Evolutionary conservation across 2,113 vertebrate species (phyloP).

Genomic region (Emydocephalus ijimae): DNA sequence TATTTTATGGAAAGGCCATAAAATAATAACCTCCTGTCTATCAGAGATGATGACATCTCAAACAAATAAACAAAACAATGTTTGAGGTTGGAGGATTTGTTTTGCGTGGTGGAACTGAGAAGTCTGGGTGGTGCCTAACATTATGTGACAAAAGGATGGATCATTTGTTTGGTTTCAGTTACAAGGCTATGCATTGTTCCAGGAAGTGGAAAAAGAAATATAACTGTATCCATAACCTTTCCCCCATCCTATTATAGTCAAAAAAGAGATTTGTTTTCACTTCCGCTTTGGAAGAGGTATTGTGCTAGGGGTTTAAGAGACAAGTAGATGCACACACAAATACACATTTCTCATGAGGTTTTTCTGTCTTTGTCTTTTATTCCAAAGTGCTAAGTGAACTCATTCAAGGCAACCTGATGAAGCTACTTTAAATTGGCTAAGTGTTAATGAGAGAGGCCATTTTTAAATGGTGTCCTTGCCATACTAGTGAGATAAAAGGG

Average conservation of each 20-base stretch:
- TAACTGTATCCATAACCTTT: constrained; percentile 6
- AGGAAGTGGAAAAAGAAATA: constrained; percentile 13
- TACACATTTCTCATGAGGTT: neutral
- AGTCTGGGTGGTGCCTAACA: constrained; percentile 50
- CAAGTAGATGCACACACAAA: constrained; percentile 25
- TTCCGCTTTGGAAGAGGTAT: constrained; percentile 40
- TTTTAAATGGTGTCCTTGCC: constrained; percentile 7
- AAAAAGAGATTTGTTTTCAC: constrained; percentile 35
- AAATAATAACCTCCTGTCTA: constrained; percentile 64
- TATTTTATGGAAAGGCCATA: constrained; percentile 56
- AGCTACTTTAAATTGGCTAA: constrained; percentile 42
- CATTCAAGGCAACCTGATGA: constrained; percentile 54
- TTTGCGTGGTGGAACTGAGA: constrained; percentile 25
- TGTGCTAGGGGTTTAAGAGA: constrained; percentile 23
- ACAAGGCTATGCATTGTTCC: constrained; percentile 48
- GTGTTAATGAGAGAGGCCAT: constrained; percentile 41
- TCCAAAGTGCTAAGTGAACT: constrained; percentile 44
- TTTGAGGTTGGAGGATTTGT: constrained; percentile 12
- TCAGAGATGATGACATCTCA: constrained; percentile 63
- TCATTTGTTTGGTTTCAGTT: constrained; percentile 12
- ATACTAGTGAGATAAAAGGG: constrained; percentile 31
- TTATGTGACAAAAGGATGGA: constrained; percentile 21
- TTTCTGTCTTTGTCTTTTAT: constrained; percentile 44
- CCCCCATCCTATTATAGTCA: neutral
- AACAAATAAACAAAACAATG: constrained; percentile 44